Percentiles rank a stretch among this genome's conserved stretches.
Evolutionary conservation across 1,140 invertebrate species (phyloP).

Genomic region (Ptiloglossa arizonensis): DNA sequence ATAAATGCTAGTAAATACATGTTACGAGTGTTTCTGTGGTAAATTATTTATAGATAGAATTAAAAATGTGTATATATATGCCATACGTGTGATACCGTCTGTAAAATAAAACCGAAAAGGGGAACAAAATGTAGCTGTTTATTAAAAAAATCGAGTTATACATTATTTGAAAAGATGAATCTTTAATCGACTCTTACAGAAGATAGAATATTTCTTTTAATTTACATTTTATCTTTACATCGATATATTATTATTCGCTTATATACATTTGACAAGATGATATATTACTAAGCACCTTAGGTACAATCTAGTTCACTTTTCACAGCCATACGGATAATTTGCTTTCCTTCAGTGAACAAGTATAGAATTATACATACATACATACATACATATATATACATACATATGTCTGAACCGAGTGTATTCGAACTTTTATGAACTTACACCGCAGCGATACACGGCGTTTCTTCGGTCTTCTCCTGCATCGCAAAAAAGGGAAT

Average conservation of each 20-base stretch:
- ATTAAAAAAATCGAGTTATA: conserved; percentile 51
- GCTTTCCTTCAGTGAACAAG: conserved; percentile 81
- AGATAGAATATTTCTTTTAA: conserved; percentile 72
- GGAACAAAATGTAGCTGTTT: conserved; percentile 14
- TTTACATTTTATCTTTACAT: conserved; percentile 75
- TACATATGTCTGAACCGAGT: conserved; percentile 35
- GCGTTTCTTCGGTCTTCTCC: conserved; percentile 3
- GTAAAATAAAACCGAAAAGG: conserved; percentile 37
- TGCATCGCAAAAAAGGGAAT: conserved; percentile 22
- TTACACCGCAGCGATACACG: conserved; percentile 9
- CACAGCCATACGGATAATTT: conserved; percentile 82
- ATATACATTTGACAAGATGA: conserved; percentile 79
- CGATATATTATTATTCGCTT: conserved; percentile 79
- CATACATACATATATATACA: conserved; percentile 40
- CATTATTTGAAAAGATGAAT: conserved; percentile 64
- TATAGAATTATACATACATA: conserved; percentile 71
- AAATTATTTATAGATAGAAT: neutral
- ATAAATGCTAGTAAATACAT: conserved; percentile 12
- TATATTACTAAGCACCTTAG: conserved; percentile 82
- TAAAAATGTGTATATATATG: neutral
- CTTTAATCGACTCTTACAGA: conserved; percentile 70
- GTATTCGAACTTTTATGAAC: conserved; percentile 22
- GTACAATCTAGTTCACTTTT: conserved; percentile 82
- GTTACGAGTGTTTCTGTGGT: conserved; percentile 5
- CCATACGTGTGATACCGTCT: too few species aligned